phyloP scores from a whole-genome alignment of 2,888 invertebrate genomes.

The Enchytraeus crypticus region DNA sequence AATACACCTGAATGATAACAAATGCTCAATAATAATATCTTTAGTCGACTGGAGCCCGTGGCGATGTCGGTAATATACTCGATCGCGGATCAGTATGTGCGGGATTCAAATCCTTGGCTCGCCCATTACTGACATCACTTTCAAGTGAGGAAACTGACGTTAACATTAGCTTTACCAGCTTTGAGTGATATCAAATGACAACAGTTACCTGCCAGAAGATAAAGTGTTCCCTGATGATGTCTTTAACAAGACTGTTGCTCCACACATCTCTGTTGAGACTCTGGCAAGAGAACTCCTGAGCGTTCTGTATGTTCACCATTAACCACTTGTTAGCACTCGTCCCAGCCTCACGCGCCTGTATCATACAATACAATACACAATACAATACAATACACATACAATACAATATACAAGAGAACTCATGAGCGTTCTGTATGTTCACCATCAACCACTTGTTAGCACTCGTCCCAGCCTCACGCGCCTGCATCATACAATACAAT shows the following conservation, averaged over 20 bases:
- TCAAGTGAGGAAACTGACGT: no score
- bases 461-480: conserved; percentile 55
- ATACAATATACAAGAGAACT: no score
- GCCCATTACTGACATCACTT: no score
- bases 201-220: conserved; percentile 60
- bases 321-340: conserved; percentile 58
- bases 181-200: background rate
- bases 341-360: conserved; percentile 56
- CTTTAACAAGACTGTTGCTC: conserved; percentile 58
- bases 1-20: background rate
- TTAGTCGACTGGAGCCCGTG: no score
- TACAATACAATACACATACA: no score
- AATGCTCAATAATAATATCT: background rate
- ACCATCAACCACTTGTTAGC: conserved; percentile 61
- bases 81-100: no score
- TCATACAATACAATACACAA: no score
- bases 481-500: no score
- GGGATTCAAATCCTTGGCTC: no score
- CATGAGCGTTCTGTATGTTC: no score
- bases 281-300: conserved; percentile 62
- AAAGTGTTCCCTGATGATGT: conserved; percentile 59
- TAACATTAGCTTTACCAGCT: no score
- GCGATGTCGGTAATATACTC: no score
- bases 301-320: conserved; percentile 63
- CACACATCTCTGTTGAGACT: conserved; percentile 64